Conservation (phyloP, 2,888 invertebrate genomes). For the Synanthedon andrenaeformis region DNA sequence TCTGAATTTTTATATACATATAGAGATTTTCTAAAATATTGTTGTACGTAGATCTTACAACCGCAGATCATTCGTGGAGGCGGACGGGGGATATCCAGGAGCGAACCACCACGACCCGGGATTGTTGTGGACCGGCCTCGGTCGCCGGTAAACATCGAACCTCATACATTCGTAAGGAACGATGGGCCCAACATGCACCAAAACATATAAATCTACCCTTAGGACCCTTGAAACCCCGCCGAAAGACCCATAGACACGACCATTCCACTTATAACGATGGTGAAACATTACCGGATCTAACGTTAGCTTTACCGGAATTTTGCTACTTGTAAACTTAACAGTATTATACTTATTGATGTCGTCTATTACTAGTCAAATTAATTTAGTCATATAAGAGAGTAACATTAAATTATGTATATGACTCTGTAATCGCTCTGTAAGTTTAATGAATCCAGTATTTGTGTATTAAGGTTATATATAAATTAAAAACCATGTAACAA, state of each 20-base stretch:
- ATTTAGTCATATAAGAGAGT: too few species aligned
- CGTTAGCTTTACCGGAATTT: slow-evolving; percentile 24
- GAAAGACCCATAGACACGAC: too few species aligned
- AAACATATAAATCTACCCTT: neutral
- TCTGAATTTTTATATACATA: neutral
- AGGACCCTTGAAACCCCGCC: too few species aligned
- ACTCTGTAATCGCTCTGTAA: too few species aligned
- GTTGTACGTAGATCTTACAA: slow-evolving; percentile 68
- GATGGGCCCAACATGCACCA: neutral
- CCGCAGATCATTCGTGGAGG: slow-evolving; percentile 72
- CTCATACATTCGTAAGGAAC: slow-evolving; percentile 4
- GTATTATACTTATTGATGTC: too few species aligned
- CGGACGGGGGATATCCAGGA: slow-evolving; percentile 68
- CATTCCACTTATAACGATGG: slow-evolving; percentile 5
- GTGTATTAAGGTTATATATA: too few species aligned
- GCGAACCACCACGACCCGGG: slow-evolving; percentile 75
- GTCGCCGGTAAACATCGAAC: slow-evolving; percentile 47
- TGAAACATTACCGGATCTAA: slow-evolving; percentile 19
- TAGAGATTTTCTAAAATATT: neutral
- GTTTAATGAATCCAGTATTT: too few species aligned
- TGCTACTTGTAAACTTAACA: slow-evolving; percentile 17
- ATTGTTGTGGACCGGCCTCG: slow-evolving; percentile 75
- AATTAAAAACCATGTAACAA: too few species aligned
- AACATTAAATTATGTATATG: too few species aligned
- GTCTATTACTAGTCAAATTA: too few species aligned